Evolutionary conservation across 2,888 invertebrate species (phyloP).

Genomic region (Caenorhabditis panamensis): DNA sequence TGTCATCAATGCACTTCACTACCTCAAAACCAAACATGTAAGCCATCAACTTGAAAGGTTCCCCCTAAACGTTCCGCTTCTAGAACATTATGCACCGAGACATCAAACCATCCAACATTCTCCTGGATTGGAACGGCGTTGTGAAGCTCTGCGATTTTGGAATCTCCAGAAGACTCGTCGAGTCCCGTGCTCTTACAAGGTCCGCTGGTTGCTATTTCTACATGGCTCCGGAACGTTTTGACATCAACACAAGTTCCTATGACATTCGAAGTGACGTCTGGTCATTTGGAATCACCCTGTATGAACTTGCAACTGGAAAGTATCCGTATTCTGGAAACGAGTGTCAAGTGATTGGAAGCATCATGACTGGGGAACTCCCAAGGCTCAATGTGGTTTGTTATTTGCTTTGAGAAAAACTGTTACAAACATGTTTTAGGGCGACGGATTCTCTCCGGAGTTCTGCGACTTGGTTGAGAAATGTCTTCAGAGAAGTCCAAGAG

Average conservation of each 20-base stretch:
- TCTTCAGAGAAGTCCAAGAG: constrained; percentile 70
- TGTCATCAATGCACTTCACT: not conserved
- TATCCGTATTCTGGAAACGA: constrained; percentile 88
- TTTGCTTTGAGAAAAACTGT: not conserved
- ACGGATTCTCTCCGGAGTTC: constrained; percentile 58
- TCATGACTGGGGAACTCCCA: constrained; percentile 85
- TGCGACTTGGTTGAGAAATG: constrained; percentile 74
- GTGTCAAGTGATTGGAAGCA: constrained; percentile 91
- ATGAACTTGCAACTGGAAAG: constrained; percentile 95
- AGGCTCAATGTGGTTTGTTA: constrained; percentile 47
- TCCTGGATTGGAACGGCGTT: not conserved
- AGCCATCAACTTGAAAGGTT: not conserved
- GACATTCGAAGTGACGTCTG: constrained; percentile 99
- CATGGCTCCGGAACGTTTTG: constrained; percentile 87
- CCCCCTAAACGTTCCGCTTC: not conserved
- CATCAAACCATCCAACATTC: not conserved
- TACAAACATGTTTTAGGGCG: not conserved
- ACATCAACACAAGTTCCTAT: constrained; percentile 83
- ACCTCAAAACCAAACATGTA: not conserved
- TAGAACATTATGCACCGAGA: not conserved
- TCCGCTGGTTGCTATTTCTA: constrained; percentile 98
- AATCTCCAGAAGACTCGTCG: constrained; percentile 88
- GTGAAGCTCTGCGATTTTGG: not conserved
- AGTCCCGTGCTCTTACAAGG: constrained; percentile 85
- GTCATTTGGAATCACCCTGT: constrained; percentile 90